Evolutionary conservation across 1,140 invertebrate genomes (phyloP).

Genomic region (Caenorhabditis tropicalis): DNA sequence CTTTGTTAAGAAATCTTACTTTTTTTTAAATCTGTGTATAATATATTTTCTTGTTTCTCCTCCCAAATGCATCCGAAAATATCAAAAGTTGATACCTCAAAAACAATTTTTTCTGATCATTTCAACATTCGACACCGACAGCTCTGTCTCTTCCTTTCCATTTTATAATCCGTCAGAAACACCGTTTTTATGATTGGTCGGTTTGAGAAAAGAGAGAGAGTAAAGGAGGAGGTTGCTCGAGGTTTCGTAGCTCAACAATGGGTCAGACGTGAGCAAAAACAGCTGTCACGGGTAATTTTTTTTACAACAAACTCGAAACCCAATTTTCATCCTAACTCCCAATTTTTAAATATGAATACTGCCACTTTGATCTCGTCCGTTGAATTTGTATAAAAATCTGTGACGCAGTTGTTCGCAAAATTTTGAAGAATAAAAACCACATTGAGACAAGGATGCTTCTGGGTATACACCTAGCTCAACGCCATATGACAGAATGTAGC

Average conservation of each 20-base stretch:
- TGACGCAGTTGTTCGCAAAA: too few species aligned
- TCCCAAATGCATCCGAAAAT: too few species aligned
- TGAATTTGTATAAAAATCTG: too few species aligned
- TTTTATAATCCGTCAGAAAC: constrained; percentile 4
- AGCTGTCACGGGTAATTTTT: not conserved
- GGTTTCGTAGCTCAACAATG: not conserved
- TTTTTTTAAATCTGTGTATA: too few species aligned
- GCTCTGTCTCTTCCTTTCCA: not conserved
- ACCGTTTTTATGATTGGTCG: not conserved
- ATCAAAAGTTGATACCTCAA: too few species aligned
- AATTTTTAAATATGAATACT: too few species aligned
- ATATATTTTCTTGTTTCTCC: too few species aligned
- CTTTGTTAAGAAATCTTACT: too few species aligned
- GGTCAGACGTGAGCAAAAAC: constrained; percentile 21
- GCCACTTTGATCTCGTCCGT: too few species aligned
- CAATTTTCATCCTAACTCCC: too few species aligned
- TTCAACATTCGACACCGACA: not conserved
- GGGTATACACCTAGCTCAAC: constrained; percentile 17
- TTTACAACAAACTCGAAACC: too few species aligned
- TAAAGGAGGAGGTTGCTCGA: not conserved
- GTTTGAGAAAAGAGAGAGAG: not conserved
- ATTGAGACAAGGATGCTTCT: not conserved
- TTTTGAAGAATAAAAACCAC: not conserved
- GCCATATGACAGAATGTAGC: constrained; percentile 38
- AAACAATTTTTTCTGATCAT: not conserved